A percentile compares a stretch with the other conserved stretches of the same genome.
These are phyloP conservation scores for Pelmatolapia mariae DNA, from an alignment of 2,113 vertebrate species.

Conservation along the genomic window DNA sequence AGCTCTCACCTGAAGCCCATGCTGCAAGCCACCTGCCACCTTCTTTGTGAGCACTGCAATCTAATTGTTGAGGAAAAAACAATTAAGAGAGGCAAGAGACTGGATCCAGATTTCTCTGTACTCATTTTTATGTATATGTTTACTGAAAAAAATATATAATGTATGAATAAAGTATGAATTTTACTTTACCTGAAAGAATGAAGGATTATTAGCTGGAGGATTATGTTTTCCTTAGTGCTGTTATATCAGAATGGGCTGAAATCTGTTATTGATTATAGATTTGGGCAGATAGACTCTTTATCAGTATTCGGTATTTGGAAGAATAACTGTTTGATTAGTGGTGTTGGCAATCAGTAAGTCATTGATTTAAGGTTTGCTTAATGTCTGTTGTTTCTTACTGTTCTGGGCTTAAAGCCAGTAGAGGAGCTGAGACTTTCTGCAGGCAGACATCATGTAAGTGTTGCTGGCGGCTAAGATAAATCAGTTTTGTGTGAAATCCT, in stretches of 20 bases:
- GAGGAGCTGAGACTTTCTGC: background rate
- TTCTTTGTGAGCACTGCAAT: background rate
- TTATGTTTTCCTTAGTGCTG: background rate
- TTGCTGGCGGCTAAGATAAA: background rate
- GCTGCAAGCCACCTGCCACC: background rate
- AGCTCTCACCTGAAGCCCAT: rapidly evolving
- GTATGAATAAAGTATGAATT: background rate
- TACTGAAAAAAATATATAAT: background rate
- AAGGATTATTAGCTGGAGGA: background rate
- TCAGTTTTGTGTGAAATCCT: background rate
- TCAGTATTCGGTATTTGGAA: background rate
- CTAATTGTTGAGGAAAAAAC: background rate
- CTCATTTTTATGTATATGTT: background rate
- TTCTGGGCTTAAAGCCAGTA: background rate
- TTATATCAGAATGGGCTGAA: background rate
- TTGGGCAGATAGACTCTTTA: background rate
- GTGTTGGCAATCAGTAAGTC: background rate
- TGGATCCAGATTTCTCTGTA: background rate
- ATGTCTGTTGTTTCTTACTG: background rate
- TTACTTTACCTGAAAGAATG: background rate
- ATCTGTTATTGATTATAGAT: background rate
- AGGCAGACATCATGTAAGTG: background rate
- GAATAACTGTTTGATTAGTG: background rate
- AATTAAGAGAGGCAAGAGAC: background rate
- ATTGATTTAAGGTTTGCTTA: background rate